Conservation (phyloP, 2,888 invertebrate species). For the Torymus texanus region DNA sequence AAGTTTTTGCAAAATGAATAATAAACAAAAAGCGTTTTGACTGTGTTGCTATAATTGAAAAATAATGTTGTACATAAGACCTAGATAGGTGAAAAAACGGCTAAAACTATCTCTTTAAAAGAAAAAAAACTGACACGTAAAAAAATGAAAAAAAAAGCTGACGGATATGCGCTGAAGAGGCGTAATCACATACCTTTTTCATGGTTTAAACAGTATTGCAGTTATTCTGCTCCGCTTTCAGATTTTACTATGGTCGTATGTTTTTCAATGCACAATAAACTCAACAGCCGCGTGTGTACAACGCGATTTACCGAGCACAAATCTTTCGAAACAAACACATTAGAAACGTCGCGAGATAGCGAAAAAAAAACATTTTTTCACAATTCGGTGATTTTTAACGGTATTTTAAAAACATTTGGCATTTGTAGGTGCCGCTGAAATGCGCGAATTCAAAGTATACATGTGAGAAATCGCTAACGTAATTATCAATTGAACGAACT, state of each 20-base stretch:
- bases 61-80: slow-evolving; percentile 53
- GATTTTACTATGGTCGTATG: slow-evolving; percentile 62
- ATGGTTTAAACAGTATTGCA: slow-evolving; percentile 63
- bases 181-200: slow-evolving; percentile 60
- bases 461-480: slow-evolving; percentile 1
- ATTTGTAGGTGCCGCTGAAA: slow-evolving; percentile 36
- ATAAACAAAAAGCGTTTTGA: slow-evolving; percentile 45
- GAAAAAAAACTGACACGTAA: slow-evolving; percentile 40
- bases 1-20: slow-evolving; percentile 43
- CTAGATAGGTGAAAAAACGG: slow-evolving; percentile 49
- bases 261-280: slow-evolving; percentile 65
- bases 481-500: slow-evolving; percentile 34
- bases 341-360: slow-evolving; percentile 31
- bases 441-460: slow-evolving; percentile 16
- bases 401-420: slow-evolving; percentile 37
- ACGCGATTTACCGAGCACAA: slow-evolving; percentile 54
- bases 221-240: slow-evolving; percentile 63
- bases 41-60: slow-evolving; percentile 51
- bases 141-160: slow-evolving; percentile 36
- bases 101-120: slow-evolving; percentile 51
- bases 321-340: slow-evolving; percentile 45
- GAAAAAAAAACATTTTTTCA: slow-evolving; percentile 15
- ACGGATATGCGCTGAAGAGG: slow-evolving; percentile 43
- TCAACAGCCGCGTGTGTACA: slow-evolving; percentile 36
- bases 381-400: slow-evolving; percentile 34